Evolutionary conservation across 2,797 vertebrate species (phyloP).

Genomic region (Onychomys arenicola): DNA sequence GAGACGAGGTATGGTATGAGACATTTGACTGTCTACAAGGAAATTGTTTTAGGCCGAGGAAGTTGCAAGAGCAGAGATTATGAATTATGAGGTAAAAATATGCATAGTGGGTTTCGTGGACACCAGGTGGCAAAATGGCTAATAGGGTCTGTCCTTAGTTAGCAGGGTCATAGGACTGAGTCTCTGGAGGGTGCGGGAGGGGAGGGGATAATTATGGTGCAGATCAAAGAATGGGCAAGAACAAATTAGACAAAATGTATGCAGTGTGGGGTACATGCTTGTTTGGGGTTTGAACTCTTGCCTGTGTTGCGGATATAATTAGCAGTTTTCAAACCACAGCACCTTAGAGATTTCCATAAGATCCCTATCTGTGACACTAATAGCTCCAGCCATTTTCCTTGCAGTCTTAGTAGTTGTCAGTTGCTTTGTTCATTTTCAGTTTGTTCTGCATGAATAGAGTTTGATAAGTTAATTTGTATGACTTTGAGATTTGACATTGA

Average conservation of each 20-base stretch:
- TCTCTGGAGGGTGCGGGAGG: neutral
- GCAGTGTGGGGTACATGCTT: neutral
- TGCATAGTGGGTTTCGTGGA: neutral
- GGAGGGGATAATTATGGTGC: neutral
- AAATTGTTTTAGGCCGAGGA: neutral
- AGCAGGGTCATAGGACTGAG: too few relatives aligned
- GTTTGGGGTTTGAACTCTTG: neutral
- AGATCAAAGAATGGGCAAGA: neutral
- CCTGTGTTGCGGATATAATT: neutral
- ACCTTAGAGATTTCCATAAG: neutral
- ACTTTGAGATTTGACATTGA: neutral
- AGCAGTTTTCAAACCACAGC: neutral
- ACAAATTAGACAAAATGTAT: neutral
- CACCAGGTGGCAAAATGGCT: neutral
- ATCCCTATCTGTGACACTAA: neutral
- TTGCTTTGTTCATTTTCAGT: constrained; percentile 32
- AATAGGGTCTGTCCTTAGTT: neutral
- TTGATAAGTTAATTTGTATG: neutral
- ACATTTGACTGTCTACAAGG: neutral
- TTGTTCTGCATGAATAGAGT: neutral
- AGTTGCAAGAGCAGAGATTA: constrained; percentile 7
- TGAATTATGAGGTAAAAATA: neutral
- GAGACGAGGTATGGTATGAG: neutral
- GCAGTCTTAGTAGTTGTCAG: neutral
- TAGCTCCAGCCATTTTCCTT: neutral